Evolutionary conservation across 1,140 invertebrate species (phyloP).

Genomic region (Ctenoplectra terminalis): DNA sequence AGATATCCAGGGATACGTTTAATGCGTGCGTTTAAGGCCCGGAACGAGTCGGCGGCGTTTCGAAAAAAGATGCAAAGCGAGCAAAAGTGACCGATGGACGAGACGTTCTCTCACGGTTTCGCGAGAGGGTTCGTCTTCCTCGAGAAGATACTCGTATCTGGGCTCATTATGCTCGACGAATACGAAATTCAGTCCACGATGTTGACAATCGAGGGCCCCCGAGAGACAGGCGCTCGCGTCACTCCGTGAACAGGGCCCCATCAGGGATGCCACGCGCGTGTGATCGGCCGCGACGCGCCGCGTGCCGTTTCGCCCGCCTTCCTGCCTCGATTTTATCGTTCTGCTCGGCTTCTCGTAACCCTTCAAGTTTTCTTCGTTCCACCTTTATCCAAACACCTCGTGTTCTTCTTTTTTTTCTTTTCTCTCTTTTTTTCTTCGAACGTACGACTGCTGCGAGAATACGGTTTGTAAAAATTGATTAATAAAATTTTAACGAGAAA

Average conservation of each 20-base stretch:
- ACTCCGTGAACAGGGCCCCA: conserved; percentile 52
- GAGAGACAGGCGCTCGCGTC: conserved; percentile 35
- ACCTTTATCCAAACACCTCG: no score
- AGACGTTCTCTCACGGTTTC: conserved; percentile 32
- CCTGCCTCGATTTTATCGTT: conserved; percentile 72
- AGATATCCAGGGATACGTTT: background rate
- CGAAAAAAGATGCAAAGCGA: no score
- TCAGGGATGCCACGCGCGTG: conserved; percentile 76
- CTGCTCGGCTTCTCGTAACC: conserved; percentile 63
- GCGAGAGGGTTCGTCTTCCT: conserved; percentile 16
- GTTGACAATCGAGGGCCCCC: conserved; percentile 52
- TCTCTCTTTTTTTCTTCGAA: no score
- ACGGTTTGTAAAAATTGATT: no score
- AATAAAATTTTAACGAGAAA: background rate
- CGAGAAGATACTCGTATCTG: conserved; percentile 10
- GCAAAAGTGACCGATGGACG: background rate
- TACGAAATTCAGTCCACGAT: conserved; percentile 65
- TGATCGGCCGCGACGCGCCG: conserved; percentile 71
- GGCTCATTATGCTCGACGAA: conserved; percentile 68
- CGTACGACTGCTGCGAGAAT: no score
- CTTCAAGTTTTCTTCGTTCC: conserved; percentile 64
- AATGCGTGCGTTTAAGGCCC: background rate
- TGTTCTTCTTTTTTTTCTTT: no score
- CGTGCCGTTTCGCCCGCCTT: conserved; percentile 68
- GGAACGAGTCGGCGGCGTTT: background rate